These are phyloP conservation scores for Argyrosomus japonicus DNA, from an alignment of 2,113 vertebrate genomes.

Conservation along the genomic window DNA sequence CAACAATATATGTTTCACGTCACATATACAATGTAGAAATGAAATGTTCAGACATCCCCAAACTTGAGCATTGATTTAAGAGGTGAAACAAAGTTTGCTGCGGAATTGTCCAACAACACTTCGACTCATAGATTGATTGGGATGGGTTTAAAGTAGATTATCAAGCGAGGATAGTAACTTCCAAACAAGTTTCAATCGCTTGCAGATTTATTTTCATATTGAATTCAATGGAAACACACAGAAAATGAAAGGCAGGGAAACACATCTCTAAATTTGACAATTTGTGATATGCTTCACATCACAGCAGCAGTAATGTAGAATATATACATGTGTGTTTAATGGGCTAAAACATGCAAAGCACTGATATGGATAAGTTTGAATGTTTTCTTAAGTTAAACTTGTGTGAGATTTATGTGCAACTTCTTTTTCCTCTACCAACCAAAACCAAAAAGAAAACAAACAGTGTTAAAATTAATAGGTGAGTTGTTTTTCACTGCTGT, in stretches of 20 bases:
- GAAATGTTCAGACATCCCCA: no score
- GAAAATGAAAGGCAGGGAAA: background rate
- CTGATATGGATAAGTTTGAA: background rate
- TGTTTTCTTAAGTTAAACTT: background rate
- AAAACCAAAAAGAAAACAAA: background rate
- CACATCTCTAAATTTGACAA: background rate
- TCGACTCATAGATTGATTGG: no score
- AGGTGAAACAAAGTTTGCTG: background rate
- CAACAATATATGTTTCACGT: background rate
- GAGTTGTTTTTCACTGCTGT: background rate
- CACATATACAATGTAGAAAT: background rate
- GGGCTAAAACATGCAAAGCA: background rate
- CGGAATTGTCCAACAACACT: no score
- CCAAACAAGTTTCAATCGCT: no score
- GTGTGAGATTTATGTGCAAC: background rate
- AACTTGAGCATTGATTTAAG: background rate
- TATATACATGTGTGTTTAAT: background rate
- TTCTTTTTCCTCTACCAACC: background rate
- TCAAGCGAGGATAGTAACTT: no score
- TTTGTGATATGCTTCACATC: background rate
- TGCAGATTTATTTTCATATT: no score
- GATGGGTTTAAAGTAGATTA: no score
- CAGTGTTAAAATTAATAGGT: conserved; percentile 9
- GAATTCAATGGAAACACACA: no score
- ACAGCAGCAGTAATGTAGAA: background rate